Conservation (phyloP, 2,113 vertebrate species). For the Malaclemys terrapin region DNA sequence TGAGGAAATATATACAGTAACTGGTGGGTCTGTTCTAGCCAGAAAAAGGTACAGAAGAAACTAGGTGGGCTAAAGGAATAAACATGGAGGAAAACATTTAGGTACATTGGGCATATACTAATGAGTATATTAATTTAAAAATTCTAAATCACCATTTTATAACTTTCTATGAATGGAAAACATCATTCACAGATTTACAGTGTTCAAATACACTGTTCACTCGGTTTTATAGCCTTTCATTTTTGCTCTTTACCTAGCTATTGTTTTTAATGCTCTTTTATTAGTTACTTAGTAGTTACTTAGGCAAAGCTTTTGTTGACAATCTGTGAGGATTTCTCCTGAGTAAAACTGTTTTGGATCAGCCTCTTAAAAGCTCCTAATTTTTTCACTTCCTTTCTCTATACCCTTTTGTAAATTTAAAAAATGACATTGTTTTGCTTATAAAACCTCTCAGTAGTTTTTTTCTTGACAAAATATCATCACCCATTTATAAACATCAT, state of each 20-base stretch:
- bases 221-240: background rate
- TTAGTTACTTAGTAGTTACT: background rate
- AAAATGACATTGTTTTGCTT: background rate
- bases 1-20: background rate
- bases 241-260: background rate
- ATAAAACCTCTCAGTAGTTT: background rate
- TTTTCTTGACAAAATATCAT: background rate
- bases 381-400: background rate
- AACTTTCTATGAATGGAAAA: background rate
- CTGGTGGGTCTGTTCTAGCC: background rate
- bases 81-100: background rate
- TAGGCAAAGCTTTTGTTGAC: background rate
- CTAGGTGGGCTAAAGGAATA: background rate
- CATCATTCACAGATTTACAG: background rate
- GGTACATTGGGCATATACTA: background rate
- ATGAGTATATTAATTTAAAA: background rate
- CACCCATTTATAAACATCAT: background rate
- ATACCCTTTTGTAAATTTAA: background rate
- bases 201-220: background rate
- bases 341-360: background rate
- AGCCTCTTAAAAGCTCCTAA: background rate
- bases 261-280: slow-evolving; percentile 8
- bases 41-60: background rate
- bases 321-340: background rate
- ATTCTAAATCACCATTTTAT: background rate